Base-by-base conservation (phyloP, 1,140 invertebrate genomes). In the Ips typographus region DNA sequence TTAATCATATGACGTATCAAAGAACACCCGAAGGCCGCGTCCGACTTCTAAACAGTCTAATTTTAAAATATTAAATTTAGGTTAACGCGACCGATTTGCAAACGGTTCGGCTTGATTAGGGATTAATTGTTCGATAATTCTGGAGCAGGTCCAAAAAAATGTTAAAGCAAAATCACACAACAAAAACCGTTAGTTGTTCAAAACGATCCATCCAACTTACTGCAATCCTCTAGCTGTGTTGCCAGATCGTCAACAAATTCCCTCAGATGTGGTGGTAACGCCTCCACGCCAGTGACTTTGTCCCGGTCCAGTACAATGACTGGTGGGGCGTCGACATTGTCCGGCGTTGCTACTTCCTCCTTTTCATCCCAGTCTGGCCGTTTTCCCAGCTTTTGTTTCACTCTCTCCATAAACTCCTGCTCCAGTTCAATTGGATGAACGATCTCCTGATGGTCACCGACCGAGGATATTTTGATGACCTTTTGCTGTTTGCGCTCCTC, bases 401-500 rank as follows among this genome's bases (percentile, higher is more conserved):
- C 90, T 72, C 85, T 88, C 41, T 85, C 85, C 74, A 92, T 88
- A 73, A 92, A 92, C 74, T 92, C 90, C 63, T 85, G 84, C 77
- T 90, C 88, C 2, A 92, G 86, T 74, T 84, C 84, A 49, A 82
- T 84, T 66, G 84, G 82, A 72, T 84, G 82, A 62, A 78, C 78
- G 2, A 83, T 79, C 59, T 73, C 70, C 42, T 68, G 37, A 39
- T 41, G 44, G 40, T 72, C 70, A 38, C 68, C 74, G 44, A 40
- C 57, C 3, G 69, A 74, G 1, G 73, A 85, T 57, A 94, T 87
- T 82, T 92, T 92, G 22, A 94, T 89, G 8, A 93, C 84, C 79
- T 91, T 92, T 40, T 90, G 86, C 56, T 90, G 86, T 62, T 89
- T 90, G 40, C 92, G 84, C 75, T 93, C 87, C 71, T 90, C 87